Evolutionary conservation across 2,797 vertebrate species (phyloP).

Genomic region (Chiloscyllium punctatum): DNA sequence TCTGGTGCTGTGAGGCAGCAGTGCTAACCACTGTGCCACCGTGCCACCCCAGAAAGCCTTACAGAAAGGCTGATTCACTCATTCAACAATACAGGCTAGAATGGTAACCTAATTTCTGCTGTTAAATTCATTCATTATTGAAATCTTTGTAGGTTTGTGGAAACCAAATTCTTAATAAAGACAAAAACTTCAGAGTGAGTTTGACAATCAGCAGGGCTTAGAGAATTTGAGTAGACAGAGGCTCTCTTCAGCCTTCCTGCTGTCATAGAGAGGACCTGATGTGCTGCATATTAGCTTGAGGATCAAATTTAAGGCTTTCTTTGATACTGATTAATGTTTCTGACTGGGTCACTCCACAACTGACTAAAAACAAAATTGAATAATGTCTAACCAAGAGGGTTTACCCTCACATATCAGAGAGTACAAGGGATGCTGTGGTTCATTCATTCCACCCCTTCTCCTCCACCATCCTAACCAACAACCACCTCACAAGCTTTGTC

Average conservation of each 20-base stretch:
- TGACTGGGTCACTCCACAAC: neutral
- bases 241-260: neutral
- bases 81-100: neutral
- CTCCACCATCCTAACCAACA: neutral
- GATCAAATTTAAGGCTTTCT: neutral
- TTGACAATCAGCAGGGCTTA: neutral
- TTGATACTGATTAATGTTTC: neutral
- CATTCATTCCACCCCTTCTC: neutral
- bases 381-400: neutral
- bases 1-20: no score
- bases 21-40: no score
- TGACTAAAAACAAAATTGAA: neutral
- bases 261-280: neutral
- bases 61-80: neutral
- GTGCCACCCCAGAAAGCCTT: no score
- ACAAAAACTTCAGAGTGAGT: neutral
- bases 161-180: neutral
- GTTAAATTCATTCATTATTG: neutral
- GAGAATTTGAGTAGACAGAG: neutral
- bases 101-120: neutral
- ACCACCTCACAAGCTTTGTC: neutral
- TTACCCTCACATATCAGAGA: neutral
- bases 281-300: neutral
- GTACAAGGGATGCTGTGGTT: neutral
- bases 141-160: neutral